A percentile compares a stretch with the other conserved stretches of the same genome.
These are phyloP conservation scores for Anarhynchus alexandrinus DNA, from an alignment of 2,113 vertebrate species.

Conservation along the genomic window DNA sequence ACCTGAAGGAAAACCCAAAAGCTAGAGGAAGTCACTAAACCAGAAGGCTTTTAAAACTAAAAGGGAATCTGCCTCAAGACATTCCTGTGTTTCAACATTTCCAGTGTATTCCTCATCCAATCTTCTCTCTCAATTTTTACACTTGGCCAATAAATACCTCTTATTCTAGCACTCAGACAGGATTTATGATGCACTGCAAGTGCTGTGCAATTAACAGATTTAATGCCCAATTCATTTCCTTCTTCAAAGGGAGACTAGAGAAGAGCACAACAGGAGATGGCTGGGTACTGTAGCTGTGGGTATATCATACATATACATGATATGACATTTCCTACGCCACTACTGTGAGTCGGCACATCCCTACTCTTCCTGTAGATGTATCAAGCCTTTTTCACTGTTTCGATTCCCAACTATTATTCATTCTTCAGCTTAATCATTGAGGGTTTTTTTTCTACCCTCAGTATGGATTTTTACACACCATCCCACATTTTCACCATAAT, in stretches of 20 bases:
- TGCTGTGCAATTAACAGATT: conserved; percentile 44
- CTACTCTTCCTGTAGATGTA: not conserved
- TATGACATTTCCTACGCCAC: not conserved
- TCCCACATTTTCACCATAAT: conserved; percentile 53
- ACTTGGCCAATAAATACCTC: conserved; percentile 30
- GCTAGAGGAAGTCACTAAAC: not conserved
- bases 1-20: not conserved
- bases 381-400: not conserved
- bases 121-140: not conserved
- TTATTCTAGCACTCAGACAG: not conserved
- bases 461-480: conserved; percentile 58
- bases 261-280: not conserved
- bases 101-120: not conserved
- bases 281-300: not conserved
- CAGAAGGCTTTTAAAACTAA: not conserved
- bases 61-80: not conserved
- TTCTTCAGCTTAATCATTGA: conserved; percentile 33
- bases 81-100: not conserved
- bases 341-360: not conserved
- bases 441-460: not conserved
- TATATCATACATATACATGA: conserved; percentile 10
- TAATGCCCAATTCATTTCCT: conserved; percentile 26
- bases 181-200: conserved; percentile 8
- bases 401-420: conserved; percentile 18
- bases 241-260: not conserved